phyloP scores from a whole-genome alignment of 35 echinoderm and acorn worm genomes.

The Strongylocentrotus purpuratus region DNA sequence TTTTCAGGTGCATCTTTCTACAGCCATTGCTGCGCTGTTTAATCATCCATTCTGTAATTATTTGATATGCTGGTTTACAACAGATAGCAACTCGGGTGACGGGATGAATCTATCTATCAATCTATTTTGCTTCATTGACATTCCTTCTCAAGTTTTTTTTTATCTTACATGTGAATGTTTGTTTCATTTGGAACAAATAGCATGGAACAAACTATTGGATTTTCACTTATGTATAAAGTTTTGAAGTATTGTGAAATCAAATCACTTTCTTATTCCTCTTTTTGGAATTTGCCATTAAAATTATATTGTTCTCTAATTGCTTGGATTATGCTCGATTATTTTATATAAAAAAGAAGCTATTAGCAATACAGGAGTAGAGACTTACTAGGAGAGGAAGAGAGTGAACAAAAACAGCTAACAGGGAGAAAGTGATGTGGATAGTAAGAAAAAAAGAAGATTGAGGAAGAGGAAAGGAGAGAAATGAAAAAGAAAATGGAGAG shows the following conservation, averaged over 20 bases:
- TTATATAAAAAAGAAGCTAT: background rate
- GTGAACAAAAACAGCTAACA: too few relatives aligned
- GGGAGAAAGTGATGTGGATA: too few relatives aligned
- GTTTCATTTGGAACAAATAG: background rate
- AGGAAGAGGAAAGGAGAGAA: too few relatives aligned
- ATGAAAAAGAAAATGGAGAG: too few relatives aligned
- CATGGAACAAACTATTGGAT: background rate
- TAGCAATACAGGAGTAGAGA: too few relatives aligned
- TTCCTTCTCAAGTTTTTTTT: background rate
- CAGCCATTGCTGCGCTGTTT: background rate
- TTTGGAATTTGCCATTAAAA: background rate
- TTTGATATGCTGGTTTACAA: background rate
- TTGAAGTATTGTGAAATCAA: conserved; percentile 1
- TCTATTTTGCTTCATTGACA: background rate
- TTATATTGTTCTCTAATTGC: background rate
- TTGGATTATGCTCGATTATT: background rate
- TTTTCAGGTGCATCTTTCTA: background rate
- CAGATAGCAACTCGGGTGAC: background rate
- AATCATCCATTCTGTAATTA: background rate
- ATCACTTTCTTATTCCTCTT: background rate
- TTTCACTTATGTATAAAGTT: background rate
- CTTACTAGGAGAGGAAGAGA: background rate
- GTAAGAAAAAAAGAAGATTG: too few relatives aligned
- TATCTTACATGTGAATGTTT: background rate
- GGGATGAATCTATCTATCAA: background rate